Conservation (phyloP, 2,888 invertebrate species). For the Tiphia femorata region DNA sequence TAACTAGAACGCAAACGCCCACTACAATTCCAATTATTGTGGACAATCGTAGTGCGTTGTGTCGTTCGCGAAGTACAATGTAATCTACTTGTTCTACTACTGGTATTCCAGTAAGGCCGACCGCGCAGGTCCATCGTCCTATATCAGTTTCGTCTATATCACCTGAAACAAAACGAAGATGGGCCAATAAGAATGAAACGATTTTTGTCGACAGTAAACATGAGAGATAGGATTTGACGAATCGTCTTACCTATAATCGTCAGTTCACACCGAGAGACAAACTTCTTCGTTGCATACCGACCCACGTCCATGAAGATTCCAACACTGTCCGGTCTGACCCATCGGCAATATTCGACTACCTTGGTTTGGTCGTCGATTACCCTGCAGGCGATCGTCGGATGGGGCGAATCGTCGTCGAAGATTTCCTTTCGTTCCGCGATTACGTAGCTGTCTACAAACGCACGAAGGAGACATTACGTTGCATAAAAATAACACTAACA, state of each 20-base stretch:
- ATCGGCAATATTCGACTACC: constrained; percentile 57
- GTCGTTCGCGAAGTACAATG: background rate
- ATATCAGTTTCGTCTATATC: constrained; percentile 21
- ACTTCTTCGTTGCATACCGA: constrained; percentile 36
- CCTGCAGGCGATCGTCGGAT: too few species aligned
- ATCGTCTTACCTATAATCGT: constrained; percentile 46
- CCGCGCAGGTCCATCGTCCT: constrained; percentile 51
- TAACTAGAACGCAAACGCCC: background rate
- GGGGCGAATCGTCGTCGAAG: constrained; percentile 14
- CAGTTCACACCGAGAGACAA: constrained; percentile 44
- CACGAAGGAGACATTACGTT: too few species aligned
- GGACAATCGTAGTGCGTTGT: background rate
- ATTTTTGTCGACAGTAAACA: too few species aligned
- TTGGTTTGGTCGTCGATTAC: too few species aligned
- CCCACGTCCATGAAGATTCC: constrained; percentile 45
- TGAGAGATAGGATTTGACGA: too few species aligned
- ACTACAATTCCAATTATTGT: background rate
- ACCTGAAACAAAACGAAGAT: background rate
- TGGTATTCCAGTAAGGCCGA: constrained; percentile 21
- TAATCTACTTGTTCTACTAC: constrained; percentile 26
- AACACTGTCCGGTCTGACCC: constrained; percentile 58
- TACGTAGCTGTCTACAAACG: constrained; percentile 47
- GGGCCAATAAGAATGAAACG: background rate
- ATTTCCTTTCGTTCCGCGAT: constrained; percentile 36
- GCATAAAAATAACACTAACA: too few species aligned